phyloP scores from a whole-genome alignment of 2,797 vertebrate species.

The Tangara arthus region DNA sequence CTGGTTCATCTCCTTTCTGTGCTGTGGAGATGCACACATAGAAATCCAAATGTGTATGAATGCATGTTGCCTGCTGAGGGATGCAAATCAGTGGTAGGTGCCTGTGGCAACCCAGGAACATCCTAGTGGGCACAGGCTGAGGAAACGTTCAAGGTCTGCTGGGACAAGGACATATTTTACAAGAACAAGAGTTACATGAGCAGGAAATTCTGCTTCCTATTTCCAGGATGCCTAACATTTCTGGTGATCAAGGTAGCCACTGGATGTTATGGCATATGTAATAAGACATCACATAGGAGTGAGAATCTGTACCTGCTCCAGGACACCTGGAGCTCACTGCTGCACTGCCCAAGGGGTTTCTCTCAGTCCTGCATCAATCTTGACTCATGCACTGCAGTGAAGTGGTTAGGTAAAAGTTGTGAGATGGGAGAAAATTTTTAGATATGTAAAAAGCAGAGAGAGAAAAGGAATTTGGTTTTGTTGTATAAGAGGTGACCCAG shows the following conservation, averaged over 20 bases:
- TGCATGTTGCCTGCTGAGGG: background rate
- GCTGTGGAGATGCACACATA: background rate
- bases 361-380: background rate
- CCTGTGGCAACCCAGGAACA: rapidly evolving
- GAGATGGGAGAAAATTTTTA: background rate
- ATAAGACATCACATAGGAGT: background rate
- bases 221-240: background rate
- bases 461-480: background rate
- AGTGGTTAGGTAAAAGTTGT: background rate
- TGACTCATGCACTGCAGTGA: background rate
- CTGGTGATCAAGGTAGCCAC: background rate
- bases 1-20: background rate
- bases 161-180: background rate
- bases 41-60: background rate
- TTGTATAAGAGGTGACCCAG: background rate
- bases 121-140: background rate
- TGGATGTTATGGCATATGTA: background rate
- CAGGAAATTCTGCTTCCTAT: background rate
- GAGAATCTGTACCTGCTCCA: rapidly evolving
- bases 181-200: background rate
- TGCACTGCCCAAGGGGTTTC: background rate
- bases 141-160: background rate
- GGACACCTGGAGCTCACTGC: background rate
- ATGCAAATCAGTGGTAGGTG: background rate
- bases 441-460: background rate